Base-by-base conservation (phyloP, 2,888 invertebrate species). In the Tribolium freemani region DNA sequence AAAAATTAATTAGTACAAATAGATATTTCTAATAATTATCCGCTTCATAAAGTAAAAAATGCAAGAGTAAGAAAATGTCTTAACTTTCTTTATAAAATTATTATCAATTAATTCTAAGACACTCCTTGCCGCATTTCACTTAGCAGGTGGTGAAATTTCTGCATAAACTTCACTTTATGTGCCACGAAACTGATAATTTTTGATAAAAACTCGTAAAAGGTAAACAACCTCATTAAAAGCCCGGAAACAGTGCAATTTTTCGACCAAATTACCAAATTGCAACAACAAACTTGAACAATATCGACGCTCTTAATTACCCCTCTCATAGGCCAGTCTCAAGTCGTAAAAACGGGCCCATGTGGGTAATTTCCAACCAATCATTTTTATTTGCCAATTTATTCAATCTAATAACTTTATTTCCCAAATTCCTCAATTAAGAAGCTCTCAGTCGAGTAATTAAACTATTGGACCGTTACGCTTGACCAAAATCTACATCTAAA, bases 391-490 rank as follows among this genome's bases (percentile, higher is more conserved):
- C 50, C 16, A 50, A 38, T n/a, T 38, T 38, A 16, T 16, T 16
- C 16, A 1, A 16, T 16, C 16, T 16, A 38, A 38, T 38, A 38
- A 38, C 38, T 38, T 38, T n/a, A 38, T 38, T 38, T 38, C 38
- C 38, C 38, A 38, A 38, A 38, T 38, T 38, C 38, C 9, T 38
- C 8, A 38, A 38, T 38, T 38, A 38, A 38, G 10, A 10, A 56
- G 31, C 13, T 26, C 9, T 31, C 30, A n/a, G 31, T 30, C 50
- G 13, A 48, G 16, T 63, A 63, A 51, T 63, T 63, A 63, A 51
- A 50, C 26, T 60, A 60, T 46, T 26, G 26, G 20, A 60, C 60
- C 60, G 63, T 63, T 63, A 58, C 31, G 38, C 31, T 31, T 30
- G 26, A 44, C 21, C 51, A 50, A 48, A 63, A 51, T 63, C 31